Evolutionary conservation across 2,113 vertebrate species (phyloP).

Genomic region (Taurulus bubalis): DNA sequence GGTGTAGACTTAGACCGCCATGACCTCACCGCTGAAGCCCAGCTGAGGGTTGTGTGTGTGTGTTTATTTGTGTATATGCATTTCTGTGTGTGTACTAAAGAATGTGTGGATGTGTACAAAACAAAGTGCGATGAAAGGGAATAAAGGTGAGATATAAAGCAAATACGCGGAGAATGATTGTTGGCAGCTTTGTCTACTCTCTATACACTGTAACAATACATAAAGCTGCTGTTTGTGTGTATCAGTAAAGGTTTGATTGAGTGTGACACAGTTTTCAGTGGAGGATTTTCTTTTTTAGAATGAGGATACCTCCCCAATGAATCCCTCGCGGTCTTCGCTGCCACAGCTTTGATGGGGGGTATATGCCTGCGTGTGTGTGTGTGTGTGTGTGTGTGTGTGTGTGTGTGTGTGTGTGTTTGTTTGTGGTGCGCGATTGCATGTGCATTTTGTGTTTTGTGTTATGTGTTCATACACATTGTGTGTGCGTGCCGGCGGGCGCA

Average conservation of each 20-base stretch:
- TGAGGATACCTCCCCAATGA: slow-evolving; percentile 45
- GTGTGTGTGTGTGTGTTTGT: neutral
- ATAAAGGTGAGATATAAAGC: slow-evolving; percentile 32
- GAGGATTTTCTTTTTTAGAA: slow-evolving; percentile 18
- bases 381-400: neutral
- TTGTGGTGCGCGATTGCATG: too few species aligned
- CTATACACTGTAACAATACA: neutral
- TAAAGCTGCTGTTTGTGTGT: slow-evolving; percentile 9
- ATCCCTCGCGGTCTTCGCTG: slow-evolving; percentile 51
- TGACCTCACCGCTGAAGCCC: slow-evolving; percentile 62
- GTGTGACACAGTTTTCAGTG: slow-evolving; percentile 21
- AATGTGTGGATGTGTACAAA: slow-evolving; percentile 20
- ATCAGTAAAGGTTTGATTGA: slow-evolving; percentile 18
- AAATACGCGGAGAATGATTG: slow-evolving; percentile 38
- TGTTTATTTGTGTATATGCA: slow-evolving; percentile 5
- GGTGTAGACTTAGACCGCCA: slow-evolving; percentile 64
- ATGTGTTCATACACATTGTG: neutral
- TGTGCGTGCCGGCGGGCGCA: slow-evolving; percentile 1
- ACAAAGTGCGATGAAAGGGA: slow-evolving; percentile 34
- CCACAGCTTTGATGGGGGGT: slow-evolving; percentile 63
- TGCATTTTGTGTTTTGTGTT: slow-evolving; percentile 47
- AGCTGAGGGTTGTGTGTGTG: slow-evolving; percentile 25
- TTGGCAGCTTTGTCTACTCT: slow-evolving; percentile 14
- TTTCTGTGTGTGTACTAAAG: slow-evolving; percentile 34
- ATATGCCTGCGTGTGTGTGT: slow-evolving; percentile 11